Evolutionary conservation across 2,888 invertebrate species (phyloP), one percentile per base, ranked within the genome.

Genomic region (Julus scanicus): DNA sequence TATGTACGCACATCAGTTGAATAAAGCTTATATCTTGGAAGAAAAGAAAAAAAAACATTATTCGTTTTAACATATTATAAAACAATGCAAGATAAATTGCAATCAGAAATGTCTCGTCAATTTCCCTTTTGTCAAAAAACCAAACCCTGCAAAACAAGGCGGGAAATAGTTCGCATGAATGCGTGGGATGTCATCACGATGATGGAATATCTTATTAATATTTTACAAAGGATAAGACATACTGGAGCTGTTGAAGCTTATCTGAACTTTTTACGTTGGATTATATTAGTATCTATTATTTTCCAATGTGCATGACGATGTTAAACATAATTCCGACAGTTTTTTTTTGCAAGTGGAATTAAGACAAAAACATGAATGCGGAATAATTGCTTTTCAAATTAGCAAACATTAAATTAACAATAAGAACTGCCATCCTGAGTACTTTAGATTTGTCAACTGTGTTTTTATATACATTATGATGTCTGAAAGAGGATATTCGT

Each of bases 1-100:
- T 71, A 71, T 71, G 63, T 71, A 20, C 63, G 57, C 57, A n/a
- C n/a, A 63, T 63, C 57, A 63, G 57, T n/a, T n/a, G 57, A 63
- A 20, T 6, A 20, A 20, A 20, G 63, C 63, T 20, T 71, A 71
- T 71, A 71, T 71, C 63, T 71, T 71, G 9, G 2, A 17, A 44
- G 0, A 44, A 5, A 44, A 5, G 2, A 44, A 44, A 44, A 44
- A 44, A 71, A 20, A 71, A 71, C 63, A 20, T 71, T 20, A 20
- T 17, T 2, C 63, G 17, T 71, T 71, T 71, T 71, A 71, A 20
- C 20, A 71, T 71, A 71, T 71, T 29, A 71, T 71, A 71, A 71
- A 71, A 71, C 20, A 71, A 71, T 71, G 63, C 63, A 71, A 20
- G 63, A 71, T 71, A 20, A 71, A 71, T 71, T 20, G 20, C 63